These are phyloP conservation scores for Phaedon cochleariae DNA, from an alignment of 2,888 invertebrate species.

Conservation along the genomic window DNA sequence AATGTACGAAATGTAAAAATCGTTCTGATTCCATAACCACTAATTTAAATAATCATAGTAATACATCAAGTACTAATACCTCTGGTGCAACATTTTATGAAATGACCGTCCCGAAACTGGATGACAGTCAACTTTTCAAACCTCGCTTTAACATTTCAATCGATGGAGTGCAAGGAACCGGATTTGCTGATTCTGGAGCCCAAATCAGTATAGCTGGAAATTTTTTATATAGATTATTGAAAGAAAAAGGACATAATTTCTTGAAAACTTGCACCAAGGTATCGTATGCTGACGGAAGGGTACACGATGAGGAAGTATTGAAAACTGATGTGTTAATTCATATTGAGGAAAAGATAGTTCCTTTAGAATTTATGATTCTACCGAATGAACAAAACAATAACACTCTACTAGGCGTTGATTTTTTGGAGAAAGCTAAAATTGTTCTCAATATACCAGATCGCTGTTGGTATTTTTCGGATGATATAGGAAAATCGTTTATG, in stretches of 20 bases:
- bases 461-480: too few relatives aligned
- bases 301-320: too few relatives aligned
- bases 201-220: slow-evolving; percentile 24
- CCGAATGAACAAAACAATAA: not conserved
- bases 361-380: slow-evolving; percentile 1
- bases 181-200: slow-evolving; percentile 25
- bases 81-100: not conserved
- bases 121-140: not conserved
- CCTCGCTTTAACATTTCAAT: slow-evolving; percentile 4
- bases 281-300: too few relatives aligned
- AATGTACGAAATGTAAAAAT: slow-evolving; percentile 12
- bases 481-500: too few relatives aligned
- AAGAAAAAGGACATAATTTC: not conserved
- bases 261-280: not conserved
- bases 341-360: not conserved
- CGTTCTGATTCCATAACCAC: not conserved
- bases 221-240: slow-evolving; percentile 15
- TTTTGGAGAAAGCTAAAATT: slow-evolving; percentile 7
- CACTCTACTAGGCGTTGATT: slow-evolving; percentile 7
- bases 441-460: too few relatives aligned
- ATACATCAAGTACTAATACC: not conserved
- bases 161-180: slow-evolving; percentile 11
- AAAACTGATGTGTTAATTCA: not conserved
- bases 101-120: too few relatives aligned
- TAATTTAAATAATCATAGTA: not conserved